Base-by-base conservation (phyloP, 2,888 invertebrate species). In the Cremastinae sp. region DNA sequence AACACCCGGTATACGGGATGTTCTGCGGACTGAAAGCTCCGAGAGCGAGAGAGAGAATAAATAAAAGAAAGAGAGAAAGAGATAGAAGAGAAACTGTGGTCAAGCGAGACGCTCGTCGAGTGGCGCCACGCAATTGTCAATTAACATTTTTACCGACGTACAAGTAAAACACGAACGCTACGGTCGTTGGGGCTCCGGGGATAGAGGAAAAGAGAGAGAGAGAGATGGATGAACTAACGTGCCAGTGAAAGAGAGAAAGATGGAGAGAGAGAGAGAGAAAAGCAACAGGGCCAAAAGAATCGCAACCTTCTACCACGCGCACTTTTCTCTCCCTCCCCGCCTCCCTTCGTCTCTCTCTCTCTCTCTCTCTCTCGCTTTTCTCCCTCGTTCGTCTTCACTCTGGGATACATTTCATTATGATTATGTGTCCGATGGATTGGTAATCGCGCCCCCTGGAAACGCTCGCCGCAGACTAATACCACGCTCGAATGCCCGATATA, bases 101-200 rank as follows among this genome's bases (percentile, higher is more conserved):
- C 69, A 72, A 79, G 76, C 79, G 79, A 81, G 82, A 80, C 80
- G 81, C 72, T 77, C 70, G 69, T 82, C 75, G 82, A 82, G 81
- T 86, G 87, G 87, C 86, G 88, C 88, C 87, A 84, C 85, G 87
- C 85, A 88, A 89, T 88, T 87, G 88, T 87, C 88, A 87, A 89
- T 89, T 89, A 87, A 87, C 85, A 88, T 86, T 88, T 88, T 87
- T 87, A 84, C 85, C 84, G 86, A 80, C 87, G 83, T 79, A 79
- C 84, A 83, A 86, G 85, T 65, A 87, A 87, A 85, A 87, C 85
- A 86, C 82, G 86, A 79, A 83, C 70, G 73, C 43, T 59, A 76
- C 76, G 76, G 36, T 64, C 64, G 73, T 45, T 70, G 41, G n/a
- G 56, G 51, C 72, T 79, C 22, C 45, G 20, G 22, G 22, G 43